Base-by-base conservation (phyloP, 35 echinoderm and acorn worm genomes). In the Ophiothrix spiculata region DNA sequence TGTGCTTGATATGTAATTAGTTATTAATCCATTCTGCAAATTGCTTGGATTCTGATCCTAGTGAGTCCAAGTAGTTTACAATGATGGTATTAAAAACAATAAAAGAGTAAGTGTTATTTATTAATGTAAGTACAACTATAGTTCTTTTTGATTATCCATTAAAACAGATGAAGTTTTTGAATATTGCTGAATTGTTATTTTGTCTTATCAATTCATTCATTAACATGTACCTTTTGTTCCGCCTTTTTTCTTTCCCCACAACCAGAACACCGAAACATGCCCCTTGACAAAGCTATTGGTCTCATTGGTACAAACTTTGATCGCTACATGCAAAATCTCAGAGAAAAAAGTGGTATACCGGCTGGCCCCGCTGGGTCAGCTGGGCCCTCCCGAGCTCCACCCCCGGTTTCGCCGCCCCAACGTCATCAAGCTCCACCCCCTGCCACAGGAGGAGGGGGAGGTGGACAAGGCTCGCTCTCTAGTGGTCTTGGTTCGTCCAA, bases 261-360 rank as follows among this genome's bases (percentile, higher is more conserved):
- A 84, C 76, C 93, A 99, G 96, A 99, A 87, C 96, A 99, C 89
- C 82, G 96, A 79, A 99, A 99, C 64, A 99, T 99, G 96, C 96
- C 96, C 37, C 86, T 99, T 36, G 96, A 99, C 29, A 92, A 99
- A 87, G 96, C 96, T 31, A 39, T 99, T 88, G 80, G 81, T 37
- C 89, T 99, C 77, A 87, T 99, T 81, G 91, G 82, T 35, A 89
- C 89, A 77, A 99, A 99, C 96, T 99, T 89, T 82, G 89, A 94
- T 56, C 86, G 86, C 40, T 99, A 99, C 85, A 94, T 99, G 56
- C 96, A 94, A 88, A 89, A 94, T 40, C 89, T 94, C 40, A 76
- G 89, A 77, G 92, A 88, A 39, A 82, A 85, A 86, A 76, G 49
- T 39, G 83, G 82, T 39, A 29, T 39, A n/a, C 75, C 82, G 40